Evolutionary conservation across 1,140 invertebrate genomes (phyloP), one percentile per base, ranked within the genome.

Genomic region (Microplitis demolitor): DNA sequence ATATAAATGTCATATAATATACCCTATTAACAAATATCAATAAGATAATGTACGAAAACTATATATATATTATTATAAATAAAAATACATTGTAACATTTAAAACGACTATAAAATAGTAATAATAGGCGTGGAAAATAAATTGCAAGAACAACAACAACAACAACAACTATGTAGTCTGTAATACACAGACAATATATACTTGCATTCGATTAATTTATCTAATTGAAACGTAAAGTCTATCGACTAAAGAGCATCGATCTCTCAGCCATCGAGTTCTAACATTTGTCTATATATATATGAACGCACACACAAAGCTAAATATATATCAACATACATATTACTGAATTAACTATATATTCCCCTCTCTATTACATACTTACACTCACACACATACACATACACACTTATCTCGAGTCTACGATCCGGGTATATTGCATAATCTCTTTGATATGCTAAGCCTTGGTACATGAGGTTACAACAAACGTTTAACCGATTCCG

Each of bases 381-480:
- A 4, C 4, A 31, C n/a, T 34, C 13, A 37, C 54, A 16, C 34
- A 35, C 39, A 6, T n/a, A 39, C 14, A 45, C 37, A 0, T 9
- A 14, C 9, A 61, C 51, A 60, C 35, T 56, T 60, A 54, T 54
- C 35, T 35, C 50, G 33, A 4, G 45, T 56, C 51, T 56, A 68
- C 51, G 34, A 53, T 37, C 14, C 5, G 6, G 24, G 39, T 51
- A 31, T 6, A 63, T 71, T 71, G 61, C 69, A 71, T 71, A 71
- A 71, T 71, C 56, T 39, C 45, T 51, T 60, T 71, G 69, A 71
- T 71, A 71, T 71, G 45, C 45, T 56, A 71, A 66, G 62, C 53
- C 61, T 56, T 63, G 31, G 60, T 51, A 51, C 39, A 50, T 54
- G 33, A 66, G 61, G 39, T 62, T 63, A 61, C 68, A 70, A 70